Evolutionary conservation across 2,113 vertebrate species (phyloP).

Genomic region (Sceloporus tristichus): DNA sequence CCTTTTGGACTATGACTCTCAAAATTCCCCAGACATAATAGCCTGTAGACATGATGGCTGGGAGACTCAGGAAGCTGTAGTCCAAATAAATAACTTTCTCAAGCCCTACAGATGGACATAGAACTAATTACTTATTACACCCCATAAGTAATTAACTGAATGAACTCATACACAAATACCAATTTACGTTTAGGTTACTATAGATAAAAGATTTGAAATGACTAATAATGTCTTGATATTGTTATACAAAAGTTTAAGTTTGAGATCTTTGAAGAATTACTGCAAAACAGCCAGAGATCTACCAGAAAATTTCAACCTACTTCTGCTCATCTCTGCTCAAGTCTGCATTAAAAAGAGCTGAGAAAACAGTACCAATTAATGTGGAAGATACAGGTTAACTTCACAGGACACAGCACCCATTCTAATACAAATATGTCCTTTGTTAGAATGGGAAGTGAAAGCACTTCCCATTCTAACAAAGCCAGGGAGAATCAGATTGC

Average conservation of each 20-base stretch:
- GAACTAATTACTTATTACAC: too few species aligned
- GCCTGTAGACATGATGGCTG: too few species aligned
- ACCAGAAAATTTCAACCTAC: too few species aligned
- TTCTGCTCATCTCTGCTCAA: not conserved
- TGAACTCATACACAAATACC: not conserved
- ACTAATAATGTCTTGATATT: not conserved
- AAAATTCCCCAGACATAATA: too few species aligned
- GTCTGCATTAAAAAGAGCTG: not conserved
- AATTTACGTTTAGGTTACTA: not conserved
- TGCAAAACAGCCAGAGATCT: not conserved
- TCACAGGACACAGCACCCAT: not conserved
- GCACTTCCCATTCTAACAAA: not conserved
- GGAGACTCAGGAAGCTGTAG: too few species aligned
- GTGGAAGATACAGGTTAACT: not conserved
- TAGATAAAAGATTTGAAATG: not conserved
- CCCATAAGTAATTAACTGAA: too few species aligned
- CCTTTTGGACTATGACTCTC: too few species aligned
- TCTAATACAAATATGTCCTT: not conserved
- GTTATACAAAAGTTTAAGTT: not conserved
- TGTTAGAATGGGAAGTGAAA: not conserved
- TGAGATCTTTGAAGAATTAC: not conserved
- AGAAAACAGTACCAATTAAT: slow-evolving; percentile 13
- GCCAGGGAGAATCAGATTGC: not conserved
- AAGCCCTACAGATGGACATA: too few species aligned
- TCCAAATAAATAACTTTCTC: too few species aligned